phyloP scores from a whole-genome alignment of 2,113 vertebrate species.

The Melanotaenia duboulayi region DNA sequence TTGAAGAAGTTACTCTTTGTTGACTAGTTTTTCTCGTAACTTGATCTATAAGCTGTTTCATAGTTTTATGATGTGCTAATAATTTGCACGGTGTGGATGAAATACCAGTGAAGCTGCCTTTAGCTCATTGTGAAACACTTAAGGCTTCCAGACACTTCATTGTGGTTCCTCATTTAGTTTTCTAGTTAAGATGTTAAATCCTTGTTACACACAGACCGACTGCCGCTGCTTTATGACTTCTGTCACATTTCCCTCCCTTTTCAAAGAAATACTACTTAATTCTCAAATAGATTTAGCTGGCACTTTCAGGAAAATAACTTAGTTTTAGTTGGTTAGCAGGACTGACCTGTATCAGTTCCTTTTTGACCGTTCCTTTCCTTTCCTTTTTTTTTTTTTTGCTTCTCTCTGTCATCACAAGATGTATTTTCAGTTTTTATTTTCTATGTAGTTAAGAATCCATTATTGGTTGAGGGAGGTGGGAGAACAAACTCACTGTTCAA shows the following conservation, averaged over 20 bases:
- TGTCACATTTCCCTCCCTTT: slow-evolving; percentile 2
- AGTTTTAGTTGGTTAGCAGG: slow-evolving; percentile 54
- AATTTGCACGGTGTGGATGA: not conserved
- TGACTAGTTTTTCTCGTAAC: slow-evolving; percentile 6
- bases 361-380: slow-evolving; percentile 41
- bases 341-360: slow-evolving; percentile 54
- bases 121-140: slow-evolving; percentile 8
- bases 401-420: slow-evolving; percentile 40
- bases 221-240: not conserved
- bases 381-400: slow-evolving; percentile 57
- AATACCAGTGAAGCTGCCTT: slow-evolving; percentile 3
- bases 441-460: slow-evolving; percentile 6
- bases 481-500: slow-evolving; percentile 6
- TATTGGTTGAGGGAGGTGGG: not conserved
- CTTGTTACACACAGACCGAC: not conserved
- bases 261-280: slow-evolving; percentile 20
- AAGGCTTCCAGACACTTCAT: slow-evolving; percentile 17
- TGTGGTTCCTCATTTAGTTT: slow-evolving; percentile 36
- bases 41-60: not conserved
- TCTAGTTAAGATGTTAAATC: slow-evolving; percentile 16
- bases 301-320: slow-evolving; percentile 36
- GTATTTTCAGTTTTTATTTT: slow-evolving; percentile 39
- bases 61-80: slow-evolving; percentile 7
- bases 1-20: slow-evolving; percentile 49
- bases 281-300: slow-evolving; percentile 17